Percentiles rank a stretch among this genome's conserved stretches.
Conservation (phyloP, 2,113 vertebrate genomes). For the Chionodraco myersi region DNA sequence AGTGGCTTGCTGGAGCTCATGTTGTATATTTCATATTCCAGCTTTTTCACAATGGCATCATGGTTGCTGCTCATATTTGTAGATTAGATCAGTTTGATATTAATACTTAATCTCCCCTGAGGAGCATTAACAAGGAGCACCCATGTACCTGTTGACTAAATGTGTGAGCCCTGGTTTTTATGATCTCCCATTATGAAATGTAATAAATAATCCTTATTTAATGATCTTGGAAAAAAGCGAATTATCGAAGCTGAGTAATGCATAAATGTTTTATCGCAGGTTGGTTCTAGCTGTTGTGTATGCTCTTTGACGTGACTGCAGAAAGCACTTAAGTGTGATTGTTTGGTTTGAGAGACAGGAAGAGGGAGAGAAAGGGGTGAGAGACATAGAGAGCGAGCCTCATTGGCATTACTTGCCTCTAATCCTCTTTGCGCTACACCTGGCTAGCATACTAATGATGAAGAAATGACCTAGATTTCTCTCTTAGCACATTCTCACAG, state of each 20-base stretch:
- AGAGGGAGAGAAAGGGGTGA: neutral
- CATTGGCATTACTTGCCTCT: slow-evolving; percentile 56
- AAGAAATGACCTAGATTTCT: slow-evolving; percentile 75
- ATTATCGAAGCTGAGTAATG: too few relatives aligned
- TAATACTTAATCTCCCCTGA: neutral
- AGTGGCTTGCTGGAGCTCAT: too few relatives aligned
- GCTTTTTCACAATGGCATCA: neutral
- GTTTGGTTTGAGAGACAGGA: slow-evolving; percentile 44
- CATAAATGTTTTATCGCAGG: neutral
- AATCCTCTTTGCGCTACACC: slow-evolving; percentile 77
- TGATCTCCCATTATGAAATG: slow-evolving; percentile 5
- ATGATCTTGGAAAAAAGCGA: neutral
- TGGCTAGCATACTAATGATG: slow-evolving; percentile 76
- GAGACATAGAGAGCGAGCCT: slow-evolving; percentile 28
- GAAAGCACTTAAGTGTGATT: slow-evolving; percentile 51
- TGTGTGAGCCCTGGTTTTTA: neutral
- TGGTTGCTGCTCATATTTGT: neutral
- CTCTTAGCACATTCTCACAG: slow-evolving; percentile 31
- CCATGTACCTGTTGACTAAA: neutral
- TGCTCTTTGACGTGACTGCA: slow-evolving; percentile 34
- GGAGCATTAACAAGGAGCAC: neutral
- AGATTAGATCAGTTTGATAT: neutral
- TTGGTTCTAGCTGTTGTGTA: slow-evolving; percentile 15
- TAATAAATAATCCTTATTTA: slow-evolving; percentile 30
- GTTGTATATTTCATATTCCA: neutral